Percentiles rank a stretch among this genome's conserved stretches.
Conservation (phyloP, 2,888 invertebrate genomes). For the Achlya flavicornis region DNA sequence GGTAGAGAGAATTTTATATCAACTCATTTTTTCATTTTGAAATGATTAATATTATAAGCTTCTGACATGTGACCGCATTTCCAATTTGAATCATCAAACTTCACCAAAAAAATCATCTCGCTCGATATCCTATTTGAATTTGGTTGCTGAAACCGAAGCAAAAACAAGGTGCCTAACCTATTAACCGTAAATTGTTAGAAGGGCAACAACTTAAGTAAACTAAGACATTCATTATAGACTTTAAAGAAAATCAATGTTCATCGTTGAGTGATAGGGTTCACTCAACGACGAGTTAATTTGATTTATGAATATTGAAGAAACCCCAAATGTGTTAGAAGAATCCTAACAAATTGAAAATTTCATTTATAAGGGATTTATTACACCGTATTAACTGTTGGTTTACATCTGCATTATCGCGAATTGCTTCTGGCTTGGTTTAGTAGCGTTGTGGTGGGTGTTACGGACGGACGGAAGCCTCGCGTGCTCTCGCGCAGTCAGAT, state of each 20-base stretch:
- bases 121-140: no score
- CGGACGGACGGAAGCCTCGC: constrained; percentile 63
- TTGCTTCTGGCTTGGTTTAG: constrained; percentile 41
- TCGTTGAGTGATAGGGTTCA: no score
- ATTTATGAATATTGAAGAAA: not conserved
- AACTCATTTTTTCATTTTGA: no score
- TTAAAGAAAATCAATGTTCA: not conserved
- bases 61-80: not conserved
- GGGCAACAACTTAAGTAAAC: not conserved
- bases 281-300: not conserved
- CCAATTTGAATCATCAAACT: not conserved
- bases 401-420: constrained; percentile 32
- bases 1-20: no score
- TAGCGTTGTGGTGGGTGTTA: constrained; percentile 44
- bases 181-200: not conserved
- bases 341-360: not conserved
- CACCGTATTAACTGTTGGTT: constrained; percentile 13
- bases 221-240: not conserved
- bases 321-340: not conserved
- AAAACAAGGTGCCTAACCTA: not conserved
- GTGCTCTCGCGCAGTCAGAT: constrained; percentile 62
- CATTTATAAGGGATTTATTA: not conserved
- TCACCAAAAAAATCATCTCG: not conserved
- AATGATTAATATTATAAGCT: no score
- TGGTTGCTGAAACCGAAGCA: no score